A percentile compares a stretch with the other conserved stretches of the same genome.
phyloP scores from a whole-genome alignment of 2,888 invertebrate genomes.

The Sinodicranocentrus sp. region DNA sequence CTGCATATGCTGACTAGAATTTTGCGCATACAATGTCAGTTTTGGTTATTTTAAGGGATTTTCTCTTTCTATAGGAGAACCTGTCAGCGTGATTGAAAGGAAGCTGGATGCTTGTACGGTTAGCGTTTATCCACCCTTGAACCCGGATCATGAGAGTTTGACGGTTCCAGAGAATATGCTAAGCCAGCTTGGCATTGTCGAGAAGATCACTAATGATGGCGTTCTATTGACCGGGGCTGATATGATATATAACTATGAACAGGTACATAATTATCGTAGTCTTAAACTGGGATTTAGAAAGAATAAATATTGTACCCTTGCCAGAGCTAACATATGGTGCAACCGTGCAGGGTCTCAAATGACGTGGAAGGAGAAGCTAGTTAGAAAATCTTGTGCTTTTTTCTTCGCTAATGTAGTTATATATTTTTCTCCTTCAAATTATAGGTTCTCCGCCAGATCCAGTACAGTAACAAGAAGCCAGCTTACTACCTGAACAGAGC shows the following conservation, averaged over 20 bases:
- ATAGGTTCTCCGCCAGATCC: constrained; percentile 85
- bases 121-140: constrained; percentile 93
- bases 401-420: not conserved
- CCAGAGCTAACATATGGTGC: too few species aligned
- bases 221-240: constrained; percentile 89
- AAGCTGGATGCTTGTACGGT: constrained; percentile 95
- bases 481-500: constrained; percentile 97
- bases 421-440: not conserved
- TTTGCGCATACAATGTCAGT: not conserved
- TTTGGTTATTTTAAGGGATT: not conserved
- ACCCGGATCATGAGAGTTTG: constrained; percentile 95
- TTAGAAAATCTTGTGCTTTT: too few species aligned
- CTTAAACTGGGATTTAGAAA: too few species aligned
- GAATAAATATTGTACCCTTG: too few species aligned
- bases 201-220: constrained; percentile 94
- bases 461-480: constrained; percentile 97
- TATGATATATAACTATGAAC: constrained; percentile 87
- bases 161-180: constrained; percentile 88
- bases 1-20: not conserved
- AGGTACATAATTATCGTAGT: constrained; percentile 80
- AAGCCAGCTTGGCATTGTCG: constrained; percentile 86
- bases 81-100: constrained; percentile 80
- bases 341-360: too few species aligned
- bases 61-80: constrained; percentile 77
- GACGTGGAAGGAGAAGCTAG: not conserved